These are phyloP conservation scores for Oenanthe melanoleuca DNA, from an alignment of 2,113 vertebrate species.

Conservation along the genomic window DNA sequence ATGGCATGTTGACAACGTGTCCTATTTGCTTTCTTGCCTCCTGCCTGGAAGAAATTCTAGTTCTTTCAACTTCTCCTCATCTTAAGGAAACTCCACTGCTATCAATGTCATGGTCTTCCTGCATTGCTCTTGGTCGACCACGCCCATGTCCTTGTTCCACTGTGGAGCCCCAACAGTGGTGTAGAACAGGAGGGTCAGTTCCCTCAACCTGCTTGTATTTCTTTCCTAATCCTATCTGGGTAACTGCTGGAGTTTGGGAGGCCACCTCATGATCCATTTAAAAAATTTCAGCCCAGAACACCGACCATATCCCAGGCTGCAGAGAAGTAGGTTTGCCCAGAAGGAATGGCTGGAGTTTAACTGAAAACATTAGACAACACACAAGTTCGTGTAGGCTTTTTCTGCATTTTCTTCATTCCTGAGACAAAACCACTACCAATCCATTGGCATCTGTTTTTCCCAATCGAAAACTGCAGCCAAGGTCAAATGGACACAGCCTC, in stretches of 20 bases:
- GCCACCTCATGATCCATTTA: accelerated
- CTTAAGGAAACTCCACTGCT: not conserved
- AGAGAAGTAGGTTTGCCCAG: not conserved
- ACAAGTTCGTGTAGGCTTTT: not conserved
- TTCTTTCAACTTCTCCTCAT: not conserved
- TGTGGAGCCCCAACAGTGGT: not conserved
- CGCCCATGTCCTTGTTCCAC: not conserved
- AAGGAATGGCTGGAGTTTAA: not conserved
- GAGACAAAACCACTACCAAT: no score
- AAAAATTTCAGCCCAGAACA: not conserved
- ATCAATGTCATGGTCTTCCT: no score
- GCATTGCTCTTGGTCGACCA: not conserved
- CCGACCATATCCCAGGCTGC: accelerated
- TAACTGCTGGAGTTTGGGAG: not conserved
- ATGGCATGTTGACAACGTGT: accelerated
- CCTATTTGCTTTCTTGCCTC: not conserved
- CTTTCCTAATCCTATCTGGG: not conserved
- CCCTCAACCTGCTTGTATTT: not conserved
- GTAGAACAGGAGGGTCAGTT: not conserved
- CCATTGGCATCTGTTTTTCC: not conserved
- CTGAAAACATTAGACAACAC: not conserved
- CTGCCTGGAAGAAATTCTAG: not conserved
- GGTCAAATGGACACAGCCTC: accelerated
- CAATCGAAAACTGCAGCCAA: accelerated
- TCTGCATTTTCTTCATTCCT: no score